A percentile compares a stretch with the other conserved stretches of the same genome.
Evolutionary conservation across 2,888 invertebrate species (phyloP).

Genomic region (Temnothorax ravouxi): DNA sequence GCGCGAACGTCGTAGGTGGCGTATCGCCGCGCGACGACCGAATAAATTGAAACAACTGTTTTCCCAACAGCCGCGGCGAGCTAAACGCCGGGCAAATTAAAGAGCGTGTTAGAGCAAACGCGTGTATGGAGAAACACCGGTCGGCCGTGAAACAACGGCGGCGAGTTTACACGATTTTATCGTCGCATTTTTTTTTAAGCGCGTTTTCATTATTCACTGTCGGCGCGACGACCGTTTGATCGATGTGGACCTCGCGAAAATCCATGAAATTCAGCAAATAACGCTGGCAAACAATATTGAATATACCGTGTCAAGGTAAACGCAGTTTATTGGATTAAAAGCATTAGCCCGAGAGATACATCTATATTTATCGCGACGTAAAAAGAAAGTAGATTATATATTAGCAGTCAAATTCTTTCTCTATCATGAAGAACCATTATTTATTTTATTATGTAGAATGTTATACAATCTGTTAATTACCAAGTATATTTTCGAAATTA

Average conservation of each 20-base stretch:
- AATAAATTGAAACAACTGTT: constrained; percentile 75
- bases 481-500: neutral
- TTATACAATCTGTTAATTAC: neutral
- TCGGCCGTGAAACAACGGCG: constrained; percentile 18
- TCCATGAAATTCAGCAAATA: constrained; percentile 30
- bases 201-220: constrained; percentile 55
- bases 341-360: neutral
- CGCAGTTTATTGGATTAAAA: constrained; percentile 26
- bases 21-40: constrained; percentile 22
- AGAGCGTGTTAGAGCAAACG: constrained; percentile 59
- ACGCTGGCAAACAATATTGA: constrained; percentile 27
- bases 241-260: constrained; percentile 17
- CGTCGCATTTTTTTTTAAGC: constrained; percentile 42
- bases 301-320: constrained; percentile 14
- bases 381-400: neutral
- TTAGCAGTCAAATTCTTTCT: neutral
- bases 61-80: constrained; percentile 59
- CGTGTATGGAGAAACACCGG: neutral
- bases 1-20: constrained; percentile 34
- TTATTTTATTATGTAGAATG: neutral
- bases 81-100: constrained; percentile 72
- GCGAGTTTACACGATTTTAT: constrained; percentile 48
- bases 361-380: neutral
- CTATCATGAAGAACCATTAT: neutral
- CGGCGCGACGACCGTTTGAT: constrained; percentile 35